Evolutionary conservation across 2,113 vertebrate genomes (phyloP).

Genomic region (Otus sunia): DNA sequence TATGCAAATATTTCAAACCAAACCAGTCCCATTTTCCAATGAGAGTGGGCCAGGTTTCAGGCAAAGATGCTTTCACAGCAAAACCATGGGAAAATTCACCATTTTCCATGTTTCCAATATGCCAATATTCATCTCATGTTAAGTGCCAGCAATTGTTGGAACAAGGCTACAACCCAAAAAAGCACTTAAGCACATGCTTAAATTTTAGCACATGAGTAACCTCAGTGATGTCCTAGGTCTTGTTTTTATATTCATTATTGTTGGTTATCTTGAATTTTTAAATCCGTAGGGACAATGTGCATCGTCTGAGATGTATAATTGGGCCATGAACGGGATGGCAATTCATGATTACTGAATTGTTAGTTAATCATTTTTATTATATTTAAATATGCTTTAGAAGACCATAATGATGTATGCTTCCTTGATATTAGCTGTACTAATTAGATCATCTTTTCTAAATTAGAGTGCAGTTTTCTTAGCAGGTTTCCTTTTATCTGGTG

Average conservation of each 20-base stretch:
- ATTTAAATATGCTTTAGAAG: conserved; percentile 57
- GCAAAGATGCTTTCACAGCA: conserved; percentile 62
- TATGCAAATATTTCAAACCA: conserved; percentile 60
- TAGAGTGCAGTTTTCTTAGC: conserved; percentile 61
- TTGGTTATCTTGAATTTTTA: conserved; percentile 1
- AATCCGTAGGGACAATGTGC: neutral
- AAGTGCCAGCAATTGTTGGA: conserved; percentile 22
- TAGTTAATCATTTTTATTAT: conserved; percentile 67
- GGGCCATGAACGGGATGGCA: conserved; percentile 22
- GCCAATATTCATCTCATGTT: conserved; percentile 14
- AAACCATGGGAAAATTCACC: conserved; percentile 62
- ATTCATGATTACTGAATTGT: conserved; percentile 36
- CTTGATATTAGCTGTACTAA: conserved; percentile 65
- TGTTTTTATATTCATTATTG: neutral
- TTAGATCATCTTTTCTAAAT: conserved; percentile 65
- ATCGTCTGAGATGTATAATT: conserved; percentile 24
- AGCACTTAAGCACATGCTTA: conserved; percentile 30
- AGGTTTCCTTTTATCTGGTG: conserved; percentile 66
- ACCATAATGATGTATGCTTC: conserved; percentile 60
- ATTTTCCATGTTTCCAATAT: conserved; percentile 40
- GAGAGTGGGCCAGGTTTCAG: conserved; percentile 52
- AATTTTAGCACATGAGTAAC: conserved; percentile 24
- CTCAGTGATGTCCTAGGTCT: neutral
- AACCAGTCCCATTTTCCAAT: conserved; percentile 57
- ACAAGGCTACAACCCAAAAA: conserved; percentile 31